Percentiles rank a stretch among this genome's conserved stretches.
Conservation (phyloP, 2,888 invertebrate genomes). For the Uropetala carovei region DNA sequence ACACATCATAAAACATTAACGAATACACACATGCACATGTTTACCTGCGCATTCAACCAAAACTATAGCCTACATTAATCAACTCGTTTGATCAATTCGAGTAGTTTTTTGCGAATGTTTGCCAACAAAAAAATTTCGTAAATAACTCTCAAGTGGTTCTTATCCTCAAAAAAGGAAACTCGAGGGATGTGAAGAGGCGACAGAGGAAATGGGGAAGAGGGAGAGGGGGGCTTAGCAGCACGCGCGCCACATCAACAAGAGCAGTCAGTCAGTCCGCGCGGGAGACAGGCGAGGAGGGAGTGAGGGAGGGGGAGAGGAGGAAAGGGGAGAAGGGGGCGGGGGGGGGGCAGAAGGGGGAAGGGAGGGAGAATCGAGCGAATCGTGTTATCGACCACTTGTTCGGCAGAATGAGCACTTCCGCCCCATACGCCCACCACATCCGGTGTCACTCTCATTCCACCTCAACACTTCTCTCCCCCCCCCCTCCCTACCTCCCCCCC, state of each 20-base stretch:
- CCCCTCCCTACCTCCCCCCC: not conserved
- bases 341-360: constrained; percentile 69
- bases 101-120: not conserved
- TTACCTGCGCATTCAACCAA: no score
- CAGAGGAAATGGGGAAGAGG: constrained; percentile 71
- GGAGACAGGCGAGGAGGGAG: constrained; percentile 64
- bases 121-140: not conserved
- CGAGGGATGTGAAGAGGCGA: not conserved
- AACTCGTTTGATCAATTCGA: not conserved
- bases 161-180: not conserved
- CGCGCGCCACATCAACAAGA: constrained; percentile 67
- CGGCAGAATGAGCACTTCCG: constrained; percentile 61
- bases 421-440: constrained; percentile 38
- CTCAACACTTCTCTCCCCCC: not conserved
- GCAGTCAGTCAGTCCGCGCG: constrained; percentile 67
- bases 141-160: constrained; percentile 15
- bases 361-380: constrained; percentile 72
- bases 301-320: not conserved
- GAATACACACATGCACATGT: no score
- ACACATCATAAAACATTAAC: no score
- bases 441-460: constrained; percentile 25
- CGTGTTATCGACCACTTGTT: constrained; percentile 64
- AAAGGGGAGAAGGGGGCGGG: constrained; percentile 64
- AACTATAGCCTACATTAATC: not conserved
- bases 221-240: constrained; percentile 73